A percentile compares a stretch with the other conserved stretches of the same genome.
Evolutionary conservation across 2,113 vertebrate species (phyloP).

Genomic region (Hippotragus niger): DNA sequence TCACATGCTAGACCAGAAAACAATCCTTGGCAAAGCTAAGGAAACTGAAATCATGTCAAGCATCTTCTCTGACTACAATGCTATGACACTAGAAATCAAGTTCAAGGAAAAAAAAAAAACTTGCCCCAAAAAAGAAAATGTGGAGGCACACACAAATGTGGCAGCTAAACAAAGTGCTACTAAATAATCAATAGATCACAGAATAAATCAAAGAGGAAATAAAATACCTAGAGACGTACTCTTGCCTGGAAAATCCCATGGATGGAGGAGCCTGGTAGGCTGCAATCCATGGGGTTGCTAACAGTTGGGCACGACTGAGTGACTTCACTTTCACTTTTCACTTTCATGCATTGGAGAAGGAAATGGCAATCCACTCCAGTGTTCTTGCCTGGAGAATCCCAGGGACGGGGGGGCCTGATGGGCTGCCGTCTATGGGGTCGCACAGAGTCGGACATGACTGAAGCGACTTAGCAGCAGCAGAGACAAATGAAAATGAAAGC

Average conservation of each 20-base stretch:
- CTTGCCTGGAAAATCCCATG: no score
- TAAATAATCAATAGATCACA: not conserved
- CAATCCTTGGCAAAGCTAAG: not conserved
- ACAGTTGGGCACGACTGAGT: no score
- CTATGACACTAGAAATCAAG: not conserved
- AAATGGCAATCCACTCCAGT: no score
- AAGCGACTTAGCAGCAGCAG: no score
- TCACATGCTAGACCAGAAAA: not conserved
- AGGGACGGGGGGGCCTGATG: no score
- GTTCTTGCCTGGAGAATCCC: no score
- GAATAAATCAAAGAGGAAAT: not conserved
- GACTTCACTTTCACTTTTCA: no score
- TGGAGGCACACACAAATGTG: not conserved
- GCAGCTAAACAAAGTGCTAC: not conserved
- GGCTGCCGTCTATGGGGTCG: no score
- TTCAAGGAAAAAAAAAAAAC: not conserved
- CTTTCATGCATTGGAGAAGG: no score
- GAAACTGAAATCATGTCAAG: not conserved
- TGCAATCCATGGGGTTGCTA: no score
- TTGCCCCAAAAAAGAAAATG: not conserved
- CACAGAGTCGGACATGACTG: no score
- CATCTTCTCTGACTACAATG: not conserved
- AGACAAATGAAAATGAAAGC: not conserved
- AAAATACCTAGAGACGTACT: not conserved
- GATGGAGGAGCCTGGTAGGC: no score